Percentiles rank a stretch among this genome's conserved stretches.
These are phyloP conservation scores for Trissolcus brochymenae DNA, from an alignment of 2,888 invertebrate species.

Conservation along the genomic window DNA sequence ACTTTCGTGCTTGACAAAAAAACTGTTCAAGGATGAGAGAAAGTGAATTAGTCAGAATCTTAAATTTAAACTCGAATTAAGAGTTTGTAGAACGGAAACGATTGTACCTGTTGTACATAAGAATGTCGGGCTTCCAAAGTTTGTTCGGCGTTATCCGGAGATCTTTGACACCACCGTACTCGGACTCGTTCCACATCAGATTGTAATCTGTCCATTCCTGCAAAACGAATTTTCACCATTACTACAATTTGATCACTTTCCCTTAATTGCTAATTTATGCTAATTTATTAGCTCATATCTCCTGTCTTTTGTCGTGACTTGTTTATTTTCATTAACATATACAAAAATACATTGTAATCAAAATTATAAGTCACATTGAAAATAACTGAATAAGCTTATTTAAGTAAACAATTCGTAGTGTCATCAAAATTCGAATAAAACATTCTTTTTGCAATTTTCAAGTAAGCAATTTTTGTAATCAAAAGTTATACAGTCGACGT, in stretches of 20 bases:
- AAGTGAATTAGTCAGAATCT: slow-evolving; percentile 15
- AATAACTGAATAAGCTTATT: too few relatives aligned
- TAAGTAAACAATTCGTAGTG: too few relatives aligned
- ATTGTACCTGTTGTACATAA: slow-evolving; percentile 98
- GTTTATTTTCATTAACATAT: too few relatives aligned
- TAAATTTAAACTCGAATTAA: slow-evolving; percentile 12
- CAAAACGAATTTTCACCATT: slow-evolving; percentile 24
- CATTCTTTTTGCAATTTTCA: too few relatives aligned
- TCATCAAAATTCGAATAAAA: too few relatives aligned
- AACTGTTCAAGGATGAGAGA: too few relatives aligned
- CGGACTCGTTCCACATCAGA: slow-evolving; percentile 96
- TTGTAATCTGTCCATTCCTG: slow-evolving; percentile 99
- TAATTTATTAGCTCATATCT: neutral
- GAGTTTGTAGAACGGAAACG: slow-evolving; percentile 46
- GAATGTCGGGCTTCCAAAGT: slow-evolving; percentile 99
- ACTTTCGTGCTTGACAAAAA: too few relatives aligned
- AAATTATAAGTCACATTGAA: too few relatives aligned
- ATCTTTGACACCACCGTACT: slow-evolving; percentile 95
- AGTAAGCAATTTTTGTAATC: too few relatives aligned
- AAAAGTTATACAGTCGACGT: too few relatives aligned
- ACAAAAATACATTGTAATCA: too few relatives aligned
- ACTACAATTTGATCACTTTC: slow-evolving; percentile 2
- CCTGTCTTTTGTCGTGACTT: too few relatives aligned
- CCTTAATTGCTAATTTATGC: neutral
- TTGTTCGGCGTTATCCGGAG: slow-evolving; percentile 95